Base-by-base conservation (phyloP, 2,888 invertebrate genomes). In the Lordiphosa fenestrarum region DNA sequence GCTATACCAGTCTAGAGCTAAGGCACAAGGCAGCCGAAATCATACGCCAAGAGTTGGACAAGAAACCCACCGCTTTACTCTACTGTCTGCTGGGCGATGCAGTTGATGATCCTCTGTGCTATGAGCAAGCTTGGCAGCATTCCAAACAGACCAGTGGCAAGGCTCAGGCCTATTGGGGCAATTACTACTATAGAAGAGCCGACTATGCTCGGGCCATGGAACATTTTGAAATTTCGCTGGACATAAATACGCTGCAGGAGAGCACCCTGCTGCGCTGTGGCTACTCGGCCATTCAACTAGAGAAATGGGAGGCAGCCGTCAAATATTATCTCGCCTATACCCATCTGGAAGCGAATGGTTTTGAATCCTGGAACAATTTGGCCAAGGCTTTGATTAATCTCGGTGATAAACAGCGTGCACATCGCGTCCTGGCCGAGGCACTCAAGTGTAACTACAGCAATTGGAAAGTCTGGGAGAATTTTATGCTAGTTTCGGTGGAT, bases 301-400 rank as follows among this genome's bases (percentile, higher is more conserved):
- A 96, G 86, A 92, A 95, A 62, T 97, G 96, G 95, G 94, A 95
- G 75, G 85, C 93, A 9, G 95, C 97, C 0, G 96, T 95, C 0
- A 93, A 92, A 25, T 96, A 96, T 0, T 98, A 98, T 88, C 92
- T 96, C 42, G 92, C 94, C 48, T 97, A 96, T 87, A 96, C 97
- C 12, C 93, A 93, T 70, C 90, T 98, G n/a, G 97, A 98, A 77
- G 94, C 94, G 0, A 91, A 94, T 89, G 95, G 95, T 53, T 98
- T 96, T 88, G 98, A 99, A 90, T 97, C 97, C 0, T 99, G 99
- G 99, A 99, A 98, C 89, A 99, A 99, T 89, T 91, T 99, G 58
- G 97, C 98, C 10, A 97, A 98, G 86, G 96, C 96, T 3, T 96
- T 98, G 77, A 94, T 98, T 6, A 94, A 95, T 84, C 91, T 95